These are phyloP conservation scores for Leptopilina syphax DNA, from an alignment of 2,888 invertebrate genomes.

Conservation along the genomic window DNA sequence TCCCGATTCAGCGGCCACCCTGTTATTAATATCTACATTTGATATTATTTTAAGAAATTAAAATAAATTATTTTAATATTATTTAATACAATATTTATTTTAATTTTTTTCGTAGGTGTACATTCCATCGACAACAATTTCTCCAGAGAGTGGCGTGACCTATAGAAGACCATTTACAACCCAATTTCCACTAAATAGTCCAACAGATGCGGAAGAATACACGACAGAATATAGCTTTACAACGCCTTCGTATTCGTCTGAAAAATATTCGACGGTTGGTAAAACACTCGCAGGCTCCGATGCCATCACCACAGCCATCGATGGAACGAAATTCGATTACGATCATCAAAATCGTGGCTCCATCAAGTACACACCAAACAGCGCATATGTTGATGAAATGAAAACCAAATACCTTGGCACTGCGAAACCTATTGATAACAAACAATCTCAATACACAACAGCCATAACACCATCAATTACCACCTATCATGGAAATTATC, in stretches of 20 bases:
- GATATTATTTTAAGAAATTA: no score
- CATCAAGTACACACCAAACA: slow-evolving; percentile 64
- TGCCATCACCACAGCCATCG: slow-evolving; percentile 35
- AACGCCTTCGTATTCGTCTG: slow-evolving; percentile 51
- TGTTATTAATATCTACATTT: no score
- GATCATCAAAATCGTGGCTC: slow-evolving; percentile 58
- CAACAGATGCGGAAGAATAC: slow-evolving; percentile 49
- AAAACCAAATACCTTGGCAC: slow-evolving; percentile 46
- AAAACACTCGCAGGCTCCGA: slow-evolving; percentile 44
- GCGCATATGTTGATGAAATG: slow-evolving; percentile 54
- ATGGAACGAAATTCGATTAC: slow-evolving; percentile 45
- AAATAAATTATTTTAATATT: no score
- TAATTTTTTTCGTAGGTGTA: slow-evolving; percentile 53
- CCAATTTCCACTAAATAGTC: slow-evolving; percentile 50
- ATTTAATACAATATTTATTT: background rate
- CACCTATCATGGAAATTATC: slow-evolving; percentile 61
- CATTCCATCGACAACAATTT: slow-evolving; percentile 57
- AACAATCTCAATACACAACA: slow-evolving; percentile 47
- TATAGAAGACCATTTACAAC: slow-evolving; percentile 62
- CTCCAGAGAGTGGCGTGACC: slow-evolving; percentile 60
- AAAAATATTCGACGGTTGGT: slow-evolving; percentile 44
- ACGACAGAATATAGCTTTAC: slow-evolving; percentile 50
- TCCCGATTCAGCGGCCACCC: no score
- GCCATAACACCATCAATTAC: slow-evolving; percentile 56
- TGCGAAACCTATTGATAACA: slow-evolving; percentile 42